Conservation (phyloP, 2,113 vertebrate species). For the Lepisosteus oculatus region DNA sequence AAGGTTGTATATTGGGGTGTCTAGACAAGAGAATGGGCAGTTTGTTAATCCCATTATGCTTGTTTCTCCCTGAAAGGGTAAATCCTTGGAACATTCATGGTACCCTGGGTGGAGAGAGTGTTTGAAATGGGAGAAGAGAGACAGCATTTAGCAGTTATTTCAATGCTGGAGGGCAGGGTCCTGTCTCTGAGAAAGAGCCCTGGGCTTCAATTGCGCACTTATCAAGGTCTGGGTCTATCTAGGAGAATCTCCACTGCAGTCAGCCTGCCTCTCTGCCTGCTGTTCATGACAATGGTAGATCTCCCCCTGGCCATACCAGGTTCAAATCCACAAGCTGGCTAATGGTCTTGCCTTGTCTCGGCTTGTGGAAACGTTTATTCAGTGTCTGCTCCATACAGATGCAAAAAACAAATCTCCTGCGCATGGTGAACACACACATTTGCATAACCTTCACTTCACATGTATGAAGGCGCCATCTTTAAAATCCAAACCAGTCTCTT, state of each 20-base stretch:
- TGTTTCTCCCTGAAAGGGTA: slow-evolving; percentile 46
- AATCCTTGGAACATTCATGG: slow-evolving; percentile 39
- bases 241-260: slow-evolving; percentile 1
- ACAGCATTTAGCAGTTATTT: slow-evolving; percentile 62
- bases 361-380: slow-evolving; percentile 38
- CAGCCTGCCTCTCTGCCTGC: slow-evolving; percentile 15
- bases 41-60: slow-evolving; percentile 67
- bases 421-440: background rate
- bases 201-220: slow-evolving; percentile 24
- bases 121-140: slow-evolving; percentile 18
- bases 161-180: slow-evolving; percentile 46
- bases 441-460: background rate
- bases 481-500: too few species aligned
- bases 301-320: slow-evolving; percentile 28
- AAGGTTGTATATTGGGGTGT: slow-evolving; percentile 62
- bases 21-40: slow-evolving; percentile 56
- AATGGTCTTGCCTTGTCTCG: slow-evolving; percentile 31
- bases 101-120: slow-evolving; percentile 44
- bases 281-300: slow-evolving; percentile 2
- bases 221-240: slow-evolving; percentile 19
- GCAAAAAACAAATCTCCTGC: background rate
- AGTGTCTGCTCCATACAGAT: background rate
- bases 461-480: too few species aligned
- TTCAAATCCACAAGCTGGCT: slow-evolving; percentile 51
- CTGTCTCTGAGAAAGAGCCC: slow-evolving; percentile 31